These are phyloP conservation scores for Drosophila jambulina DNA, from an alignment of 1,140 invertebrate genomes.

Conservation along the genomic window DNA sequence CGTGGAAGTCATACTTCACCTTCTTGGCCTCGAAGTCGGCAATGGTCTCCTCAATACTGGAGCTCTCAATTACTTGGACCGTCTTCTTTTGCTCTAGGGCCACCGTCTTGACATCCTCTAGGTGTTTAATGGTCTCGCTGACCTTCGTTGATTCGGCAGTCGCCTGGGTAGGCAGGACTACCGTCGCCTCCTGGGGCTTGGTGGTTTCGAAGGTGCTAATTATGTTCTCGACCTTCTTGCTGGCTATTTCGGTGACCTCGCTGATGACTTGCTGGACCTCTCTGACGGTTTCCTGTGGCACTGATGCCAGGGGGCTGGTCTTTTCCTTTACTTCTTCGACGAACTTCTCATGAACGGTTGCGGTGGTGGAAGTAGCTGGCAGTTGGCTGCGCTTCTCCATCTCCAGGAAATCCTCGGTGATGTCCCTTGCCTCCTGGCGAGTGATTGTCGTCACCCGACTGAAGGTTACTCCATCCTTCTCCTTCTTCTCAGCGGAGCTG, in stretches of 20 bases:
- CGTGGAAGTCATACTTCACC: constrained; percentile 77
- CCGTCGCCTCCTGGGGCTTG: constrained; percentile 34
- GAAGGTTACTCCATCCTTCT: constrained; percentile 53
- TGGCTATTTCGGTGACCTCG: constrained; percentile 70
- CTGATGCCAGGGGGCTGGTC: constrained; percentile 53
- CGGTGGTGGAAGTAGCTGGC: constrained; percentile 47
- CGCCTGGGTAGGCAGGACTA: constrained; percentile 16
- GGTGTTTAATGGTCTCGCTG: constrained; percentile 73
- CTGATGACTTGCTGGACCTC: constrained; percentile 67
- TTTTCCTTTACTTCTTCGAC: constrained; percentile 78
- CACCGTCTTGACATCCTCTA: constrained; percentile 58
- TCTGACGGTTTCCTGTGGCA: constrained; percentile 60
- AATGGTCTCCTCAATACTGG: constrained; percentile 78
- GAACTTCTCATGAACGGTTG: constrained; percentile 75
- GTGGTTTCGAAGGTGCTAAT: constrained; percentile 67
- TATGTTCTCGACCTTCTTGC: constrained; percentile 71
- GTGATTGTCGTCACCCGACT: constrained; percentile 65
- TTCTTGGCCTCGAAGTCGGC: constrained; percentile 81
- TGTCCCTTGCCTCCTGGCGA: constrained; percentile 71
- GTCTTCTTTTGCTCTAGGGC: constrained; percentile 55
- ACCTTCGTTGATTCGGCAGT: constrained; percentile 61
- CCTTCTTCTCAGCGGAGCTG: constrained; percentile 68
- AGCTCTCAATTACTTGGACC: constrained; percentile 55
- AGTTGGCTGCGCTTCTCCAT: constrained; percentile 77
- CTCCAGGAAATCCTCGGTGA: constrained; percentile 79